phyloP scores from a whole-genome alignment of 2,888 invertebrate genomes.

The Noctua fimbriata region DNA sequence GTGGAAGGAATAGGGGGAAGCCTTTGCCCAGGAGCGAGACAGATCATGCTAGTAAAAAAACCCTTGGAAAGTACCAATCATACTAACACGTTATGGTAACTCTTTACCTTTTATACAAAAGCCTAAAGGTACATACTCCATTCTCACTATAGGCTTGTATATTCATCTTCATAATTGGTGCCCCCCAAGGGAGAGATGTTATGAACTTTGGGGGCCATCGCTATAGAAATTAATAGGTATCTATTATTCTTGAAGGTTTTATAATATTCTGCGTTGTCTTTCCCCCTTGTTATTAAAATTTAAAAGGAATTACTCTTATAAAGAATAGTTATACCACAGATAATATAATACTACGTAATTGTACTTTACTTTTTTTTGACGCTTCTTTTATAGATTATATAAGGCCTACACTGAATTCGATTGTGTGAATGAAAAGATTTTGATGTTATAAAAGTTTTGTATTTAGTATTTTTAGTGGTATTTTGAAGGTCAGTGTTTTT shows the following conservation, averaged over 20 bases:
- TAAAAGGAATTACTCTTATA: conserved; percentile 30
- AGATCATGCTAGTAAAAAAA: too few relatives aligned
- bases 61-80: neutral
- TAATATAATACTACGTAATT: neutral
- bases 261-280: conserved; percentile 45
- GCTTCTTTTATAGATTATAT: neutral
- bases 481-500: neutral
- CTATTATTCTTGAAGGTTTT: conserved; percentile 57
- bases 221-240: conserved; percentile 57
- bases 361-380: conserved; percentile 18
- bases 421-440: conserved; percentile 4
- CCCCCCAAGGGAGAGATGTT: conserved; percentile 36
- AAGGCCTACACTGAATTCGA: neutral
- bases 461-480: neutral
- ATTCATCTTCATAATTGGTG: conserved; percentile 43
- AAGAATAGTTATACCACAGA: conserved; percentile 20
- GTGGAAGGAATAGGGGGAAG: too few relatives aligned
- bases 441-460: neutral
- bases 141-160: conserved; percentile 4
- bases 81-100: neutral
- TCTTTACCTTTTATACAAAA: conserved; percentile 6
- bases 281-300: conserved; percentile 48
- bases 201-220: conserved; percentile 49
- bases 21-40: too few relatives aligned
- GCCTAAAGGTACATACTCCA: neutral